These are phyloP conservation scores for Anthophora plumipes DNA, from an alignment of 2,888 invertebrate species.

Conservation along the genomic window DNA sequence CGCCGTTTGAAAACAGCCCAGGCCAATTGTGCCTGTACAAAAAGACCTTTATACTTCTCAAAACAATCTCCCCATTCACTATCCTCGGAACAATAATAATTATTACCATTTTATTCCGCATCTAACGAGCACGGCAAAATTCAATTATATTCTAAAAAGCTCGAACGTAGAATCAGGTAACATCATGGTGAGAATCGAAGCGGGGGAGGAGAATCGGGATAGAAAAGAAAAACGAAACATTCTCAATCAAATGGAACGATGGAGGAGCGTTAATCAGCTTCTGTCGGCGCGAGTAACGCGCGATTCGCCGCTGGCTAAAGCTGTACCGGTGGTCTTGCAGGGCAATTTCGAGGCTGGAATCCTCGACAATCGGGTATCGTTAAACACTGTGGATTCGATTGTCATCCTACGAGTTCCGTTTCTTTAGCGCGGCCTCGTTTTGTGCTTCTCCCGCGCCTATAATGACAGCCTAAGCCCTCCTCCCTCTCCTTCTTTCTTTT, in stretches of 20 bases:
- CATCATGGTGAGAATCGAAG: too few relatives aligned
- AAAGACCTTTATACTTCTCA: too few relatives aligned
- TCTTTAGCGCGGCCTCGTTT: slow-evolving; percentile 61
- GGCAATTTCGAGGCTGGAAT: slow-evolving; percentile 58
- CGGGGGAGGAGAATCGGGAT: too few relatives aligned
- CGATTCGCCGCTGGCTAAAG: slow-evolving; percentile 22
- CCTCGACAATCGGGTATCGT: slow-evolving; percentile 63
- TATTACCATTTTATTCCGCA: too few relatives aligned
- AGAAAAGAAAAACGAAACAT: background rate
- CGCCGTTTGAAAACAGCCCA: too few relatives aligned
- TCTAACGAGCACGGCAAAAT: too few relatives aligned
- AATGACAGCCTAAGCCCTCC: slow-evolving; percentile 59
- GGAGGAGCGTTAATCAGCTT: background rate
- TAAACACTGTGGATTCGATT: slow-evolving; percentile 63
- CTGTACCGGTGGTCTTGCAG: slow-evolving; percentile 58
- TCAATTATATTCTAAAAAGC: too few relatives aligned
- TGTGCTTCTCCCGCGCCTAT: slow-evolving; percentile 45
- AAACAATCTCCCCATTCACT: too few relatives aligned
- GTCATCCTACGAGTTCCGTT: slow-evolving; percentile 58
- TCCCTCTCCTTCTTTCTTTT: slow-evolving; percentile 31
- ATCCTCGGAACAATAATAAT: too few relatives aligned
- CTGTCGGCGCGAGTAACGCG: background rate
- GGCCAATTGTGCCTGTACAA: too few relatives aligned
- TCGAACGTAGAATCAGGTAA: too few relatives aligned
- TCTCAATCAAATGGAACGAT: background rate